These are phyloP conservation scores for Callipepla squamata DNA, from an alignment of 2,113 vertebrate genomes.

Conservation along the genomic window DNA sequence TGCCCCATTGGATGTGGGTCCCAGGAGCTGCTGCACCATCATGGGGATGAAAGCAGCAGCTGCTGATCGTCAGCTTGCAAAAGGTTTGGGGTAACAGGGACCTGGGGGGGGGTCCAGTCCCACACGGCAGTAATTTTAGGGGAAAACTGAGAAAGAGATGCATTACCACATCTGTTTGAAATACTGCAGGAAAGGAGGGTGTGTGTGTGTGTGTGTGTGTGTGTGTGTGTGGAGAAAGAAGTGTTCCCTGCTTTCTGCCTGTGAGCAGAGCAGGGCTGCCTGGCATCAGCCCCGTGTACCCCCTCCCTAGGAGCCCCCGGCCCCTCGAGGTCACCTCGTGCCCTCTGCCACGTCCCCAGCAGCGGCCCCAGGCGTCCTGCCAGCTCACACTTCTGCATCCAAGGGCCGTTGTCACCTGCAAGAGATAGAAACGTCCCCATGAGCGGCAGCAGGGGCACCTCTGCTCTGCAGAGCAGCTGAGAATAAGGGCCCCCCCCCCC, in stretches of 20 bases:
- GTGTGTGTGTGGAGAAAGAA: neutral
- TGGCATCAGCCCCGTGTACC: neutral
- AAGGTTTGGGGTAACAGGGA: neutral
- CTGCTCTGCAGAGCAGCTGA: accelerated
- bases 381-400: slow-evolving; percentile 94
- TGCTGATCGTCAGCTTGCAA: neutral
- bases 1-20: too few species aligned
- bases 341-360: slow-evolving; percentile 87
- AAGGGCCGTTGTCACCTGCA: slow-evolving; percentile 95
- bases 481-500: neutral
- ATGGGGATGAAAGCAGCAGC: neutral
- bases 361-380: slow-evolving; percentile 89
- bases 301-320: neutral
- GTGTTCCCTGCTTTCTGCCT: neutral
- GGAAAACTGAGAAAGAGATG: neutral
- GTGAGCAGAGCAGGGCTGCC: neutral
- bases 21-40: neutral
- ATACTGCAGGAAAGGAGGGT: neutral
- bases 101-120: accelerated
- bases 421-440: neutral
- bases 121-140: accelerated
- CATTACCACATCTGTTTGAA: too few species aligned
- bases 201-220: too few species aligned
- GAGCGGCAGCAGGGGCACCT: neutral
- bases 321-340: slow-evolving; percentile 77